These are phyloP conservation scores for Bergia puertoricense DNA, from an alignment of 92 coral and sea anemone genomes.

Conservation along the genomic window DNA sequence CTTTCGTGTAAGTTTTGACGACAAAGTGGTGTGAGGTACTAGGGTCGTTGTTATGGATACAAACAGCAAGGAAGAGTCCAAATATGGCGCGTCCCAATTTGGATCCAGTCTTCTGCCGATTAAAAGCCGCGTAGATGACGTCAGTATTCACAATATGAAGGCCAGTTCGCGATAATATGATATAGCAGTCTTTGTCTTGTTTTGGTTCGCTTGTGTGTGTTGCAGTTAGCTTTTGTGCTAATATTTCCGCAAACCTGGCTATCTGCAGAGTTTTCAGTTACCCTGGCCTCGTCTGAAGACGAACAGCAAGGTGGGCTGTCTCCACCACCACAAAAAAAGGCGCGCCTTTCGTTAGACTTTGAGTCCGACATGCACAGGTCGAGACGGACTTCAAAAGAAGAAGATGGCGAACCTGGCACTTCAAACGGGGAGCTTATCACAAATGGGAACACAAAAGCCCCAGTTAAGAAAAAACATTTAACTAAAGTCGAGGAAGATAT, in stretches of 20 bases:
- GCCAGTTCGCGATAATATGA: slow-evolving; percentile 64
- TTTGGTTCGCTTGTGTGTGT: slow-evolving; percentile 68
- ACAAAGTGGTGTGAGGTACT: too few species aligned
- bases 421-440: slow-evolving; percentile 96
- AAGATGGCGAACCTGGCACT: slow-evolving; percentile 97
- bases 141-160: slow-evolving; percentile 94
- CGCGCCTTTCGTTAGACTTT: slow-evolving; percentile 95
- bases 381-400: slow-evolving; percentile 97
- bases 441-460: slow-evolving; percentile 84
- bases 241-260: slow-evolving; percentile 96
- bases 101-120: slow-evolving; percentile 62
- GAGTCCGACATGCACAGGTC: slow-evolving; percentile 99
- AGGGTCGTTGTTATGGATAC: slow-evolving; percentile 11
- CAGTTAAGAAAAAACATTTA: slow-evolving; percentile 78
- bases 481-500: slow-evolving; percentile 93
- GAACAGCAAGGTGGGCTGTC: slow-evolving; percentile 99
- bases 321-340: slow-evolving; percentile 99
- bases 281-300: slow-evolving; percentile 99
- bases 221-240: slow-evolving; percentile 58
- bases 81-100: slow-evolving; percentile 29
- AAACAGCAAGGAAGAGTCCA: slow-evolving; percentile 7
- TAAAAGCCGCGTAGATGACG: slow-evolving; percentile 75
- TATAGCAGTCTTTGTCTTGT: slow-evolving; percentile 77
- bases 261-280: slow-evolving; percentile 94
- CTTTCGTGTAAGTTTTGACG: neutral